Evolutionary conservation across 2,113 vertebrate genomes (phyloP), one percentile per base, ranked within the genome.

Genomic region (Copsychus sechellarum): DNA sequence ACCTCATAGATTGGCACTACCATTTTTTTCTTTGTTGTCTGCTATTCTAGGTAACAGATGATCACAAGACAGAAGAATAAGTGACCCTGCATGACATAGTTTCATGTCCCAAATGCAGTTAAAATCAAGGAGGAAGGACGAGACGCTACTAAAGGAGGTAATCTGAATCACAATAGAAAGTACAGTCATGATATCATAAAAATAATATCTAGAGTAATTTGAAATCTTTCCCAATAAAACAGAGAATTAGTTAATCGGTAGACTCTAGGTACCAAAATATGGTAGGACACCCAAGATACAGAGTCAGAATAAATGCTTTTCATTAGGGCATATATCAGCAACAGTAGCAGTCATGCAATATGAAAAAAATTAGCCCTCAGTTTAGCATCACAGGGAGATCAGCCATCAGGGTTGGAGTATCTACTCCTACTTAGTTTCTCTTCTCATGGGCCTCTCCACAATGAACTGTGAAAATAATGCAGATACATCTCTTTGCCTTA

Each of bases 31-130:
- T 95, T 95, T 90, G 76, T 94, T 76, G 53, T 22, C 51, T 93
- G 54, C 81, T 80, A 77, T 19, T 15, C 82, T 94, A 97, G 90
- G 92, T 93, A 88, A 86, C 80, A 95, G 79, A 83, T 81, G 42
- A 96, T 83, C 67, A 86, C 62, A 83, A 90, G 57, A 72, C 3
- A 77, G 48, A 67, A 81, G 62, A 94, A 76, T 61, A 93, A 96
- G 8, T 77, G 67, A 83, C 58, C 54, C 47, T 62, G 76, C 28
- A 73, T 92, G 85, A 26, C 38, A 70, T 16, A 34, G 53, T n/a
- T 76, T 76, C 8, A 5, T 31, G 33, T 77, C 51, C 25, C 31
- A 81, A 90, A 80, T 8, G 67, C 40, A 72, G 29, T 71, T 66
- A 78, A 89, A 91, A 60, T 40, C 48, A 69, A 82, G 29, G 31